phyloP scores from a whole-genome alignment of 2,113 vertebrate species.

The Hemiscyllium ocellatum region DNA sequence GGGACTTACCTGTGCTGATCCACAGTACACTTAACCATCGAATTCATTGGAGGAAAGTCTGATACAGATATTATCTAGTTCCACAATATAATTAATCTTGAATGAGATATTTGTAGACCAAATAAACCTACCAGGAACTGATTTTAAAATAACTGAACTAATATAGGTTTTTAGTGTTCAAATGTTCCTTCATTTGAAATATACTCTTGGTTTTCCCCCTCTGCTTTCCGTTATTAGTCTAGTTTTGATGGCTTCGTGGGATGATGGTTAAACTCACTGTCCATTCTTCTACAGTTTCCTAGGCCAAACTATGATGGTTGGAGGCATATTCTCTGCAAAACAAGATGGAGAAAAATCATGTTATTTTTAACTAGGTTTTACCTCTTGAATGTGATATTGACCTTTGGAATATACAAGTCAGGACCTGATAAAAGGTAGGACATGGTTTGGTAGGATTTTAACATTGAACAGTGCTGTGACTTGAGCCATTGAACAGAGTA shows the following conservation, averaged over 20 bases:
- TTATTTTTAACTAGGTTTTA: neutral
- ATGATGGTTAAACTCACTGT: neutral
- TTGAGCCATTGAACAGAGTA: neutral
- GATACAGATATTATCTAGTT: neutral
- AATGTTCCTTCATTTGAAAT: neutral
- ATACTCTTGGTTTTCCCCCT: neutral
- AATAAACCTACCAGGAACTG: neutral
- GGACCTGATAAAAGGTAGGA: neutral
- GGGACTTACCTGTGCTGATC: neutral
- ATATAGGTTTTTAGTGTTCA: neutral
- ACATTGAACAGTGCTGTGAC: neutral
- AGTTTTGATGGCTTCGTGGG: neutral
- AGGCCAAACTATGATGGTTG: neutral
- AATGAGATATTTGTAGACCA: neutral
- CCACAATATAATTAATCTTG: neutral
- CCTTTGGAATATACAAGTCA: neutral
- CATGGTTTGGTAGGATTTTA: neutral
- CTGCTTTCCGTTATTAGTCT: neutral
- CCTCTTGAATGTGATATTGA: neutral
- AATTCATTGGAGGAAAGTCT: neutral
- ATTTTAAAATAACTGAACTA: neutral
- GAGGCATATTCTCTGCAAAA: neutral
- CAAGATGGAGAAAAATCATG: neutral
- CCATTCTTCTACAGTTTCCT: neutral
- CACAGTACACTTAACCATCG: neutral